These are phyloP conservation scores for Adelosebastes latens DNA, from an alignment of 2,797 vertebrate genomes.

Conservation along the genomic window DNA sequence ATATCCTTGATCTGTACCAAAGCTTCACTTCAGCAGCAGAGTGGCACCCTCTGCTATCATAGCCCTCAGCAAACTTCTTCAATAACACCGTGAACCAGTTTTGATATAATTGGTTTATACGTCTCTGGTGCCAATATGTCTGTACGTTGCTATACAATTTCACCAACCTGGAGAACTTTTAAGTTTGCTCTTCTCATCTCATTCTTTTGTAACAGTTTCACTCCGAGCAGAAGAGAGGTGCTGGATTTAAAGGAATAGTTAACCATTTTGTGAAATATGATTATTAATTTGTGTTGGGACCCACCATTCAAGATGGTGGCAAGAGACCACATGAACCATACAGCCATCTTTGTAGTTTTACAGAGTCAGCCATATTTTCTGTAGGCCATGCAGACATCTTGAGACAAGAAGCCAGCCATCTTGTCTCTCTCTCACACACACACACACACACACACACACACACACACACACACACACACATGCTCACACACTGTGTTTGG, in stretches of 20 bases:
- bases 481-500: too few relatives aligned
- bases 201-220: neutral
- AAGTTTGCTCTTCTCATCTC: neutral
- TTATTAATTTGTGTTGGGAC: neutral
- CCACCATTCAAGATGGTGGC: too few relatives aligned
- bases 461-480: too few relatives aligned
- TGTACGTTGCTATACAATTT: neutral
- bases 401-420: too few relatives aligned
- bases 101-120: constrained; percentile 30
- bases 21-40: constrained; percentile 1
- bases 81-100: constrained; percentile 17
- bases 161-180: neutral
- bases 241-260: neutral
- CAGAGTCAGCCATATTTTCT: too few relatives aligned
- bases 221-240: too few relatives aligned
- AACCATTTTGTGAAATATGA: neutral
- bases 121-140: constrained; percentile 2
- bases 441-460: too few relatives aligned
- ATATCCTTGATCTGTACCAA: constrained; percentile 4
- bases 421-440: too few relatives aligned
- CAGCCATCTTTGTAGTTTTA: too few relatives aligned
- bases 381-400: too few relatives aligned
- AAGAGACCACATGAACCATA: too few relatives aligned
- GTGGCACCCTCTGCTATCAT: neutral
- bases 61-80: constrained; percentile 19